phyloP scores from a whole-genome alignment of 2,113 vertebrate species.

The Neotragus pygmaeus region DNA sequence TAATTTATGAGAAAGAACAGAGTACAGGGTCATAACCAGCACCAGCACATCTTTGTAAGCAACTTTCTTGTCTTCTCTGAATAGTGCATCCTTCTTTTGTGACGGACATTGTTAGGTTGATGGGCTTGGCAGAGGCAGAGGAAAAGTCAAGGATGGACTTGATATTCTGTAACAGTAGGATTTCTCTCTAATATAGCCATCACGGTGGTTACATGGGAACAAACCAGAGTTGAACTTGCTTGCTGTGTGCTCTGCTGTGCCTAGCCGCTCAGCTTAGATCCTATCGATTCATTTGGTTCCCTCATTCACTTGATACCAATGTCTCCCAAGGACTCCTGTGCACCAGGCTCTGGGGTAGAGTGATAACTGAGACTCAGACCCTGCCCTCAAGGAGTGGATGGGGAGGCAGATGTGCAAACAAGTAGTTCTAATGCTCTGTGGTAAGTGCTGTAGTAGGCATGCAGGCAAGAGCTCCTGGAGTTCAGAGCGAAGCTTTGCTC shows the following conservation, averaged over 20 bases:
- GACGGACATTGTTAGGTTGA: background rate
- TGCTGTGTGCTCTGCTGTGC: background rate
- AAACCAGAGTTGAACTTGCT: background rate
- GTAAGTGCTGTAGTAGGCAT: background rate
- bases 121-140: background rate
- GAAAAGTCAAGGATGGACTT: background rate
- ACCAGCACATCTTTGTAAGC: background rate
- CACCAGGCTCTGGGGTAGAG: background rate
- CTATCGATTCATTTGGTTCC: background rate
- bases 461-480: background rate
- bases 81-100: background rate
- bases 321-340: background rate
- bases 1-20: conserved; percentile 11
- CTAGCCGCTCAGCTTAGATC: background rate
- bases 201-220: background rate
- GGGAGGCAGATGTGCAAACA: background rate
- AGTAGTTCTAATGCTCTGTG: background rate
- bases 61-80: background rate
- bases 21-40: conserved; percentile 13
- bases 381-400: background rate
- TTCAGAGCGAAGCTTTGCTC: background rate
- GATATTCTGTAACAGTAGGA: background rate
- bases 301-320: background rate
- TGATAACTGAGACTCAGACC: background rate
- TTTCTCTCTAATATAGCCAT: conserved; percentile 7